Conservation (phyloP, 2,888 invertebrate species). For the Perdita meconis region DNA sequence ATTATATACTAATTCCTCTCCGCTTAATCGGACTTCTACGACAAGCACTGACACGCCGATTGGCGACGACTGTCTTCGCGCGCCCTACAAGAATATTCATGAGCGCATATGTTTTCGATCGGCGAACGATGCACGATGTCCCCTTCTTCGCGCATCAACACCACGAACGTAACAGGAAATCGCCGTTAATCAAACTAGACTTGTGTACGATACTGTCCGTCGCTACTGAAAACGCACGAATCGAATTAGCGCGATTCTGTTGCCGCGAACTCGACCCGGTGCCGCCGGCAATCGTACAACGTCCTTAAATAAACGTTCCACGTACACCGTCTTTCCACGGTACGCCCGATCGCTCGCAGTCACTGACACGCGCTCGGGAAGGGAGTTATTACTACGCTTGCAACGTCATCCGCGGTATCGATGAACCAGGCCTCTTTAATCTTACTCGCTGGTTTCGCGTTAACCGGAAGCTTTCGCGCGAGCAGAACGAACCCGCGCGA, state of each 20-base stretch:
- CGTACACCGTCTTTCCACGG: slow-evolving; percentile 1
- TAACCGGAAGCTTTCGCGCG: background rate
- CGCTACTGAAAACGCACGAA: too few relatives aligned
- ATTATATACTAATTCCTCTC: background rate
- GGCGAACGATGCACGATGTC: too few relatives aligned
- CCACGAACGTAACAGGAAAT: background rate
- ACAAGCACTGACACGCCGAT: background rate
- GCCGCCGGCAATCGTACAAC: background rate
- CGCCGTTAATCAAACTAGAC: background rate
- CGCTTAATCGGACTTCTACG: background rate
- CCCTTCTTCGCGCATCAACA: background rate
- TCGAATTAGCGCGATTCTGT: too few relatives aligned
- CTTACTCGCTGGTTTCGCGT: background rate
- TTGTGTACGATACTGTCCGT: background rate
- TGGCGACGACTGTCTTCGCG: background rate
- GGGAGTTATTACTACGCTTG: background rate
- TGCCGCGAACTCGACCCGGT: background rate
- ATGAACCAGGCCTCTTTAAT: background rate
- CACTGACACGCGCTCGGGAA: background rate
- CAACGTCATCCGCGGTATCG: background rate
- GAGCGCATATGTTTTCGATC: too few relatives aligned
- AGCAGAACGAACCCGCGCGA: background rate
- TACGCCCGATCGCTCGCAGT: background rate
- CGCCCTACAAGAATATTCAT: background rate
- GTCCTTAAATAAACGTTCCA: slow-evolving; percentile 27